A percentile compares a stretch with the other conserved stretches of the same genome.
These are phyloP conservation scores for Euglossa dilemma DNA, from an alignment of 1,140 invertebrate genomes.

Conservation along the genomic window DNA sequence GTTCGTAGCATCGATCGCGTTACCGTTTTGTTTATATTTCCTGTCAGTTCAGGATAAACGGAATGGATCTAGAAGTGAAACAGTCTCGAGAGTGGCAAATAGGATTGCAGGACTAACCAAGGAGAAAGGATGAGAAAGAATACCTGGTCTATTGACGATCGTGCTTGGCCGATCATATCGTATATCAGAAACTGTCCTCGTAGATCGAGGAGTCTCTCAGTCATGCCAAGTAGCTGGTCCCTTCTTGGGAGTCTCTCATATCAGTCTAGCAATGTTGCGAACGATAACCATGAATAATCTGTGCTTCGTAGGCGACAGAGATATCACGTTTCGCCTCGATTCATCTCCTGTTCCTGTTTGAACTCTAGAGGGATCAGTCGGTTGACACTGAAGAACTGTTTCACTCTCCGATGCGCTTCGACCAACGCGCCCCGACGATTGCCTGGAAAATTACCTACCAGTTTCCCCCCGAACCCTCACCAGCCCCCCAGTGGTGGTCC, in stretches of 20 bases:
- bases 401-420: constrained; percentile 57
- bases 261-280: constrained; percentile 13
- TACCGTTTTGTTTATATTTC: neutral
- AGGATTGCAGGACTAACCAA: neutral
- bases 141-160: neutral
- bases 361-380: constrained; percentile 55
- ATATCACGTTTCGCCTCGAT: constrained; percentile 55
- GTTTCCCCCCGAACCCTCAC: neutral
- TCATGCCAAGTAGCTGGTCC: neutral
- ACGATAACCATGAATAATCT: constrained; percentile 56
- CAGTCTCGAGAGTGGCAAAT: neutral
- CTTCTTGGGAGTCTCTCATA: neutral
- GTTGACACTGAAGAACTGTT: constrained; percentile 67
- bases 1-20: no score
- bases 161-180: neutral
- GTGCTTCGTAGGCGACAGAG: constrained; percentile 30
- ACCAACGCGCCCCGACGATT: constrained; percentile 51
- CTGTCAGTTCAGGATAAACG: neutral
- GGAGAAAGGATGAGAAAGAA: neutral
- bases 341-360: constrained; percentile 52
- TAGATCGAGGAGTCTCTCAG: neutral
- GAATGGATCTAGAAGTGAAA: neutral
- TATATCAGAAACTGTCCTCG: constrained; percentile 18
- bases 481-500: no score
- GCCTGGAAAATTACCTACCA: constrained; percentile 60